These are phyloP conservation scores for Scolopax mira DNA, from an alignment of 2,113 vertebrate species.

Conservation along the genomic window DNA sequence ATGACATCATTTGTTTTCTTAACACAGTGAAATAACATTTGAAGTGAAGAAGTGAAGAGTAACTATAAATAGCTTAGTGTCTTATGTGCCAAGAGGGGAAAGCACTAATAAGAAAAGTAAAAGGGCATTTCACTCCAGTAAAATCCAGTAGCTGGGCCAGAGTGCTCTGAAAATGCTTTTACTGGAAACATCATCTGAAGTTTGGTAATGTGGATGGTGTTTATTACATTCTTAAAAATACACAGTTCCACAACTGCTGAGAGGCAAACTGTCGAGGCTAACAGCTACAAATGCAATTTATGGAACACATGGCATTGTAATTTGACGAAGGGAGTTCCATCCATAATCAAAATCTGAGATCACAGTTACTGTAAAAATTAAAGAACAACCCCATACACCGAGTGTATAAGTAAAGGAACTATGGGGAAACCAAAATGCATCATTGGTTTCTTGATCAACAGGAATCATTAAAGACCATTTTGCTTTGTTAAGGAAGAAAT, in stretches of 20 bases:
- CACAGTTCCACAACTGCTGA: neutral
- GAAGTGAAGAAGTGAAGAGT: neutral
- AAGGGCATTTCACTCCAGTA: neutral
- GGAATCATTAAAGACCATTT: neutral
- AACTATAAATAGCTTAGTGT: neutral
- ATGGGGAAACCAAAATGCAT: neutral
- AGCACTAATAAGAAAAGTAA: constrained; percentile 1
- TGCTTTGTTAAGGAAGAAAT: neutral
- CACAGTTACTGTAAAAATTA: neutral
- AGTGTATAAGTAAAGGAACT: neutral
- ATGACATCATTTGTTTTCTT: neutral
- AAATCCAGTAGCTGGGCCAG: neutral
- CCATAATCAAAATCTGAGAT: constrained; percentile 5
- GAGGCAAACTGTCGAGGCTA: neutral
- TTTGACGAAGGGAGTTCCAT: neutral
- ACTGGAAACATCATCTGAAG: constrained; percentile 28
- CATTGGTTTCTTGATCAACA: neutral
- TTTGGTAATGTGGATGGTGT: neutral
- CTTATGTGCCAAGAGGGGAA: neutral
- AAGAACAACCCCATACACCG: neutral
- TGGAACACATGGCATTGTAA: neutral
- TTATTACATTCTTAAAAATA: constrained; percentile 41
- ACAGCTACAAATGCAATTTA: constrained; percentile 44
- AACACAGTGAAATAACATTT: neutral
- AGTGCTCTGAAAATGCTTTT: constrained; percentile 46